Conservation (phyloP, 1,140 invertebrate species). For the Drosophila littoralis region DNA sequence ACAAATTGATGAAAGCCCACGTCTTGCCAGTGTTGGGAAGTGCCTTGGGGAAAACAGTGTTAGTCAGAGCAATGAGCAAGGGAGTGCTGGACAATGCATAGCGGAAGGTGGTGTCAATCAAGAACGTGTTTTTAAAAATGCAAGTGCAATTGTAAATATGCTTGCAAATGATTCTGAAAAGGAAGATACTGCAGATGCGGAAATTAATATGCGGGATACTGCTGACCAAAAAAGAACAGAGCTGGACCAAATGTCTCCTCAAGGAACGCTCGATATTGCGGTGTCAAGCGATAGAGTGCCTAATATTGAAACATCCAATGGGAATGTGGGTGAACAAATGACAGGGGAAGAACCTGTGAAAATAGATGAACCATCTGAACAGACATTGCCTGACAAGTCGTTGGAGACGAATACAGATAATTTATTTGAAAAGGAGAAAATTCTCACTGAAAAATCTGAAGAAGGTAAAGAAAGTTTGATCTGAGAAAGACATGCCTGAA, state of each 20-base stretch:
- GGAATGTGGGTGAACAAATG: neutral
- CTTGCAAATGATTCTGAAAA: neutral
- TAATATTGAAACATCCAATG: neutral
- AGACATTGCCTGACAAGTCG: neutral
- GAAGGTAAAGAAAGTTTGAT: too few species aligned
- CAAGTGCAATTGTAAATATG: neutral
- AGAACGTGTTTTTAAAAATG: neutral
- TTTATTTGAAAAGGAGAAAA: neutral
- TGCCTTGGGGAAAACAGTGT: neutral
- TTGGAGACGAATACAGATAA: neutral
- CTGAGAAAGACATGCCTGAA: neutral
- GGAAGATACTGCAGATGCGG: neutral
- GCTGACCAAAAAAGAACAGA: neutral
- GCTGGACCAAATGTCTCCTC: neutral
- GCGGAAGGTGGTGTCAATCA: neutral
- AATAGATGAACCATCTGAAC: neutral
- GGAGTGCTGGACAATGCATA: neutral
- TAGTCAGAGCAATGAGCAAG: neutral
- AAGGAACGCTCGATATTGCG: neutral
- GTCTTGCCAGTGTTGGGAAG: neutral
- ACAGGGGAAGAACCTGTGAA: neutral
- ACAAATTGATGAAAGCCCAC: neutral
- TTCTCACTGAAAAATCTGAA: too few species aligned
- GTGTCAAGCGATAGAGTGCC: neutral
- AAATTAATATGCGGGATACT: neutral